A percentile compares a stretch with the other conserved stretches of the same genome.
Evolutionary conservation across 2,888 invertebrate species (phyloP).

Genomic region (Thereva nobilitata): DNA sequence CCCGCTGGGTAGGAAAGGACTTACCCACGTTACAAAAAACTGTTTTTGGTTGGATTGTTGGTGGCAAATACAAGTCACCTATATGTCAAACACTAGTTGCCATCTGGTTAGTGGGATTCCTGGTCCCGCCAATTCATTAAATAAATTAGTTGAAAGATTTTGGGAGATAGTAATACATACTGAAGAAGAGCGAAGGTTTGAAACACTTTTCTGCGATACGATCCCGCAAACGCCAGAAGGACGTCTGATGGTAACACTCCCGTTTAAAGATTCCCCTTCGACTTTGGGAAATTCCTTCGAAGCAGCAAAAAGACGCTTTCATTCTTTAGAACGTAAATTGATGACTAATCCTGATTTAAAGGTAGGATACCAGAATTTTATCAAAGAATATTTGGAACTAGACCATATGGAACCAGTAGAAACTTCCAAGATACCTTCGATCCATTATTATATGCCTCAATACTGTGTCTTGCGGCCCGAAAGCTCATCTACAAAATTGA

Average conservation of each 20-base stretch:
- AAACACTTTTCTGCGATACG: slow-evolving; percentile 15
- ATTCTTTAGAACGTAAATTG: background rate
- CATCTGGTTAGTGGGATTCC: background rate
- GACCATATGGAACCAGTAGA: background rate
- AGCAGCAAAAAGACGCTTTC: slow-evolving; percentile 6
- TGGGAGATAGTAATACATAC: slow-evolving; percentile 21
- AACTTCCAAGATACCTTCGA: background rate
- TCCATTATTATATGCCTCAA: background rate
- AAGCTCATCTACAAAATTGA: slow-evolving; percentile 32
- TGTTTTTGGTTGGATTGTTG: slow-evolving; percentile 13
- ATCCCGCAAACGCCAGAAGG: slow-evolving; percentile 3
- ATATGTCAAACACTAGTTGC: background rate
- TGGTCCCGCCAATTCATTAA: background rate
- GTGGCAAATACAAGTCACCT: background rate
- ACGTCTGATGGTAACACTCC: slow-evolving; percentile 21
- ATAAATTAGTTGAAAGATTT: slow-evolving; percentile 15
- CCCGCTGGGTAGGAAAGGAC: no score
- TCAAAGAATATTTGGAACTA: background rate
- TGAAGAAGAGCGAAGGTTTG: slow-evolving; percentile 25
- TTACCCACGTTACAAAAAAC: slow-evolving; percentile 9
- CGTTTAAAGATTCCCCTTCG: slow-evolving; percentile 30
- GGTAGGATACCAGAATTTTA: background rate
- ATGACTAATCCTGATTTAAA: background rate
- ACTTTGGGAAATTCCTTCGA: slow-evolving; percentile 26
- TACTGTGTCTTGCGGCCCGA: background rate